Base-by-base conservation (phyloP, 1,140 invertebrate genomes). In the Zelostemma sp. region DNA sequence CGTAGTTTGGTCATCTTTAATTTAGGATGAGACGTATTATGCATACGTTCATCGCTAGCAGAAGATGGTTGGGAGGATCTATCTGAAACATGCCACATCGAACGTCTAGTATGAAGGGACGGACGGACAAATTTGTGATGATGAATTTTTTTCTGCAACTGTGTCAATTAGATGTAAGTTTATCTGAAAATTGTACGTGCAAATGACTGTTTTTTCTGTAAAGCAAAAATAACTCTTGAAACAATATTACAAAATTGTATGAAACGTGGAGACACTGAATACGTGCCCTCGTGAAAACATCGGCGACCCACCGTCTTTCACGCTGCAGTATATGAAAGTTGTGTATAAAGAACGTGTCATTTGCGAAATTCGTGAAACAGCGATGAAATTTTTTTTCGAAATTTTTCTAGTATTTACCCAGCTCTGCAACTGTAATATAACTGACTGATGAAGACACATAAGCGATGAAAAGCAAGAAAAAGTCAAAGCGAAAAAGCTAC, bases 1-100 rank as follows among this genome's bases (percentile, higher is more conserved):
- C 92, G 89, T 54, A 93, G 86, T 86, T 92, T 93, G 65, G 91
- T 90, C 72, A 88, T 84, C 84, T 88, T 89, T 84, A 85, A 84
- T 75, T 85, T 83, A 82, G 86, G 82, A 80, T 86, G 85, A 85
- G 81, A 82, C 80, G 88, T 88, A 77, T 83, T 83, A 82, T 84
- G 76, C 76, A 83, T 82, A 83, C 82, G 86, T 78, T 88, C 86
- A 80, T 88, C 86, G 74, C 83, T 88, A 85, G 85, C 80, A 80
- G 87, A 87, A 80, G 87, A 86, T 79, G 85, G 86, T 82, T 85
- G 85, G 69, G 85, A 85, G 79, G 81, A 85, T 82, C 82, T 87
- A 87, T 88, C 88, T 88, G 88, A 88, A 89, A 88, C 86, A 88
- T 86, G 83, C 83, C 80, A 86, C 82, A 85, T 80, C 75, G 75